Base-by-base conservation (phyloP, 2,888 invertebrate genomes). In the Chironomus riparius region DNA sequence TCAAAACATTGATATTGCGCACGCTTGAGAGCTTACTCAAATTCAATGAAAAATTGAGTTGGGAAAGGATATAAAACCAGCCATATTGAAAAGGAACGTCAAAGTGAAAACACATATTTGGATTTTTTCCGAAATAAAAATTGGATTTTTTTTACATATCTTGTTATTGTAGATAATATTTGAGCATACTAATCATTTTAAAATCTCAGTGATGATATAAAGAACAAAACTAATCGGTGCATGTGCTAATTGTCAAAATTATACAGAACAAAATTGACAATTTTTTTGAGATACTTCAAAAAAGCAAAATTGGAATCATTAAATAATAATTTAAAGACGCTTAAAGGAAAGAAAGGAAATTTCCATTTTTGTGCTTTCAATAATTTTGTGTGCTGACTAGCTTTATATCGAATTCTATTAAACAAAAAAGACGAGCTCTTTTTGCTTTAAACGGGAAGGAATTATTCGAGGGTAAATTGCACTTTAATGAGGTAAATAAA, bases 81-180 rank as follows among this genome's bases (percentile, higher is more conserved):
- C 74, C 74, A 74, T 74, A 74, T 74, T 74, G 74, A 74, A 74
- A 74, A 68, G 62, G 13, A 22, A 68, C 68, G 65, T 74, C 68
- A 48, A 48, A 47, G 74, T 13, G 74, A 62, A 21, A 74, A 18
- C 28, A 74, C 68, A 61, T 62, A 56, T 13, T 28, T 12, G 48
- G 47, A 61, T 65, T 68, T 56, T 21, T 70, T 13, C 47, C 10
- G 10, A 38, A 38, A 10, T 38, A 38, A 38, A 38, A 38, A 38
- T 38, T 38, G 38, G 38, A 38, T 38, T 38, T 38, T n/a, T 47
- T 71, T 50, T 50, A 24, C 18, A 70, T 7, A 38, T 13, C 47
- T 38, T 6, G 48, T 10, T 38, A 38, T 10, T 38, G 38, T 38
- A 38, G 38, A 38, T 38, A 38, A 38, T 38, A 7, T 38, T 38